Evolutionary conservation across 2,888 invertebrate species (phyloP).

Genomic region (Beris morrisii): DNA sequence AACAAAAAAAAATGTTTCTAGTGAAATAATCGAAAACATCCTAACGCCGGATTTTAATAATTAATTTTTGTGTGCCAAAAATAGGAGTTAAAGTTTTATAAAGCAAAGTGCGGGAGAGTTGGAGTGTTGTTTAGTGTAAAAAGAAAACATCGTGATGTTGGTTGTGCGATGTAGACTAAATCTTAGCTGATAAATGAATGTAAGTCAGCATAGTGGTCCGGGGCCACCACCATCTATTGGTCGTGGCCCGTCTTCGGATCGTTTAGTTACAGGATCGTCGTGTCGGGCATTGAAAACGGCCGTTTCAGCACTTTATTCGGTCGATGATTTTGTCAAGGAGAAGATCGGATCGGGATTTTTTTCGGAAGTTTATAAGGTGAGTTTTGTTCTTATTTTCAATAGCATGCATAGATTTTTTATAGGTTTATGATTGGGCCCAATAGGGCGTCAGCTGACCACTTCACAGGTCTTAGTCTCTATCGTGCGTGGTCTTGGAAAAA

Average conservation of each 20-base stretch:
- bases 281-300: conserved; percentile 90
- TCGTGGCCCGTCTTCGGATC: conserved; percentile 57
- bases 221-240: conserved; percentile 51
- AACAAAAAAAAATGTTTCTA: too few relatives aligned
- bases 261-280: conserved; percentile 71
- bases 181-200: conserved; percentile 55
- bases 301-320: conserved; percentile 85
- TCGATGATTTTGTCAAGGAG: conserved; percentile 92
- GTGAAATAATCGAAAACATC: too few relatives aligned
- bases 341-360: conserved; percentile 95
- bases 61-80: too few relatives aligned
- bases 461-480: too few relatives aligned
- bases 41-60: too few relatives aligned
- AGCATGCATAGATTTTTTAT: neutral
- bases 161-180: conserved; percentile 20
- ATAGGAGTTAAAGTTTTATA: too few relatives aligned
- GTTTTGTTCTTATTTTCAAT: conserved; percentile 44
- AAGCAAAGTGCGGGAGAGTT: too few relatives aligned
- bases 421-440: too few relatives aligned
- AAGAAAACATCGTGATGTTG: conserved; percentile 20
- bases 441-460: too few relatives aligned
- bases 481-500: too few relatives aligned
- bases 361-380: conserved; percentile 97
- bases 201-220: conserved; percentile 56
- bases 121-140: neutral